Evolutionary conservation across 2,113 vertebrate genomes (phyloP), one percentile per base, ranked within the genome.

Genomic region (Numenius arquata): DNA sequence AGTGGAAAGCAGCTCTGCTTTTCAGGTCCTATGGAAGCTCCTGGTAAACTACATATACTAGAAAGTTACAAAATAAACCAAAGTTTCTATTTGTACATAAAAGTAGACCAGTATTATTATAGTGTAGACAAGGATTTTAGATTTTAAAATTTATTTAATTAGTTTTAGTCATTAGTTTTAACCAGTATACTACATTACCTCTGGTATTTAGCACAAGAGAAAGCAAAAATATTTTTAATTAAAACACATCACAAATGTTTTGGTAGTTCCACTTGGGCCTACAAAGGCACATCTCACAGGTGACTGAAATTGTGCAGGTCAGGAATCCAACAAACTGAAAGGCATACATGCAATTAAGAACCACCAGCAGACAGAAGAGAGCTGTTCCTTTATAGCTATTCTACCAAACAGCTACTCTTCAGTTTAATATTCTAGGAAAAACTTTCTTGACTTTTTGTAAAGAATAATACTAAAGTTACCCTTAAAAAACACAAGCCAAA

Each of bases 11-110:
- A 45, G 26, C 8, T 89, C 73, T 56, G 25, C 22, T 89, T 78
- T 52, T 66, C 32, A 40, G 34, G 26, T 66, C 48, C 0, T 0
- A 2, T 36, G 23, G 41, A 65, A 87, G 23, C 1, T 43, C 8
- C 29, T 15, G 23, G 25, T 62, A 87, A 77, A 76, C 8, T 14
- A 29, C 8, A 34, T 71, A 82, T 59, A 38, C 50, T 43, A 81
- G 23, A 47, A 89, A 89, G 23, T 70, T 87, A 62, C 17, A 6
- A 76, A 53, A 22, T 40, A 5, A 75, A 72, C 12, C 23, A 26
- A 78, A 72, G 8, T 55, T 83, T 67, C 29, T 65, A 30, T 65
- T 59, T 32, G 26, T 43, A 43, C 40, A 52, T 30, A 55, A 61
- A 52, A 66, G 5, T 3, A 74, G 50, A 45, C 8, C 58, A 65